Percentiles rank a stretch among this genome's conserved stretches.
These are phyloP conservation scores for Alethe castanea DNA, from an alignment of 2,113 vertebrate species.

Conservation along the genomic window DNA sequence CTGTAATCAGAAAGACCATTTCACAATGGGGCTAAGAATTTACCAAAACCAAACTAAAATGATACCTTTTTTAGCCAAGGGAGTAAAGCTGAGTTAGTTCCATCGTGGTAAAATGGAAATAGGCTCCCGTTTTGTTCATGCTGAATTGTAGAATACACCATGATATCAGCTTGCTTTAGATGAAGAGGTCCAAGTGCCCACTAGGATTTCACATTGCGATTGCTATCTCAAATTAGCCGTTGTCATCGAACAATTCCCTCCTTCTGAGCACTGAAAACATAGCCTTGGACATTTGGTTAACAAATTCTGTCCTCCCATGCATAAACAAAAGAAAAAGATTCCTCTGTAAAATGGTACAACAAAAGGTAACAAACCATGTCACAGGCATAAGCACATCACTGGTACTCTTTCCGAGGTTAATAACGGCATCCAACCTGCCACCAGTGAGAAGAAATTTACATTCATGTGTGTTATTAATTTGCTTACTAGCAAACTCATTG, in stretches of 20 bases:
- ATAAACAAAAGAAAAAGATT: slow-evolving; percentile 18
- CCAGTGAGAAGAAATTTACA: background rate
- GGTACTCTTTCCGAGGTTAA: background rate
- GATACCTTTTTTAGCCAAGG: slow-evolving; percentile 2
- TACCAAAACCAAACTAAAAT: slow-evolving; percentile 5
- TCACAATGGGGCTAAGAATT: slow-evolving; percentile 51
- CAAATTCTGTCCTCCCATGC: slow-evolving; percentile 14
- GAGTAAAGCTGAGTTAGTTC: background rate
- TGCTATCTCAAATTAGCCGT: slow-evolving; percentile 12
- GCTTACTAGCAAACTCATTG: background rate
- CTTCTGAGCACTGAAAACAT: slow-evolving; percentile 18
- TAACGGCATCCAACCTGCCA: background rate
- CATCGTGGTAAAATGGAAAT: background rate
- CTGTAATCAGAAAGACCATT: slow-evolving; percentile 30
- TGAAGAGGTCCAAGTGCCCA: background rate
- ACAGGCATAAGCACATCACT: background rate
- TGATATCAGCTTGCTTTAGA: slow-evolving; percentile 3
- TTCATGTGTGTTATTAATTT: background rate
- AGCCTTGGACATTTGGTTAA: slow-evolving; percentile 12
- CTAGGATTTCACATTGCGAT: slow-evolving; percentile 59
- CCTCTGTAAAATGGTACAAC: background rate
- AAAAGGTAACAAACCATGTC: background rate
- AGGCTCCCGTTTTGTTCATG: slow-evolving; percentile 10
- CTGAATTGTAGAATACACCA: background rate
- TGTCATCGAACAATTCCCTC: slow-evolving; percentile 29